Percentiles rank a stretch among this genome's conserved stretches.
Conservation (phyloP, 2,113 vertebrate genomes). For the Melanerpes aurifrons region DNA sequence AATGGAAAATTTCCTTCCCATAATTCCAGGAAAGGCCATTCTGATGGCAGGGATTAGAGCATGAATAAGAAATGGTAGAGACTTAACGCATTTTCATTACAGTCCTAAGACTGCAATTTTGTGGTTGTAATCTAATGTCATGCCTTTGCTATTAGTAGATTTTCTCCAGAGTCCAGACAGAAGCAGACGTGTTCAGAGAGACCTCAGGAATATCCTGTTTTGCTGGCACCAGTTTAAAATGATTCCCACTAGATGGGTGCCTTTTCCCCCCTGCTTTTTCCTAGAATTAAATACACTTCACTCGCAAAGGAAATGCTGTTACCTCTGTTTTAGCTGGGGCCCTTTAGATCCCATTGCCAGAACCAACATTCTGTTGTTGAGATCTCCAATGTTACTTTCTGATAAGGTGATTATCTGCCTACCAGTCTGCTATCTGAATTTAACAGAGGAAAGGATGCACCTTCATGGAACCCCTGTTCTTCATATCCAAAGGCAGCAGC, state of each 20-base stretch:
- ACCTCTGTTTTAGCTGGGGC: background rate
- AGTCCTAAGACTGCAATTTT: slow-evolving; percentile 52
- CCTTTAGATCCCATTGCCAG: background rate
- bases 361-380: background rate
- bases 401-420: background rate
- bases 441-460: background rate
- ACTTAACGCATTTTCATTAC: slow-evolving; percentile 57
- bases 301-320: background rate
- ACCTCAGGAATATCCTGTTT: slow-evolving; percentile 42
- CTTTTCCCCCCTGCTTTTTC: background rate
- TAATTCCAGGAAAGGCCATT: slow-evolving; percentile 39
- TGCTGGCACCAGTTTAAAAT: slow-evolving; percentile 43
- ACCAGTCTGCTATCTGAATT: background rate
- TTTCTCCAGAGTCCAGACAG: slow-evolving; percentile 52
- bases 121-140: slow-evolving; percentile 64
- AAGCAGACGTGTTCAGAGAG: slow-evolving; percentile 31
- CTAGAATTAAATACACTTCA: background rate
- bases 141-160: slow-evolving; percentile 63
- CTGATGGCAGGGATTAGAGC: slow-evolving; percentile 35
- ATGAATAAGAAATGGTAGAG: slow-evolving; percentile 28
- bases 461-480: background rate
- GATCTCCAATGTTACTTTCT: background rate
- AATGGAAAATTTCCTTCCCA: slow-evolving; percentile 37
- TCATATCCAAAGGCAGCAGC: background rate
- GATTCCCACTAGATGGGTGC: background rate